Evolutionary conservation across 23 tunicate genomes (phyloP).

Genomic region (Styela clava): DNA sequence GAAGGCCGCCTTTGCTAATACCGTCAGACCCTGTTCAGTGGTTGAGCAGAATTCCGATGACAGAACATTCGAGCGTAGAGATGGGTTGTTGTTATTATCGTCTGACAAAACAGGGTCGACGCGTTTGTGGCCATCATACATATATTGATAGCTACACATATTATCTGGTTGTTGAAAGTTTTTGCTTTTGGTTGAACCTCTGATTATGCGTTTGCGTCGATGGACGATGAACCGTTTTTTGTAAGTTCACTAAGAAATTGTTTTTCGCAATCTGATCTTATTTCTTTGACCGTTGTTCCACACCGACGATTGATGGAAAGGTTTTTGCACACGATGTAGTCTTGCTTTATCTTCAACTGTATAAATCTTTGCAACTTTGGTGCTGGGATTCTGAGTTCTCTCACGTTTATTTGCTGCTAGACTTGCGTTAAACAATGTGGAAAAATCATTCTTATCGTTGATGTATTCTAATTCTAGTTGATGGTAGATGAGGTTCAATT

Average conservation of each 20-base stretch:
- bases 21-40: not conserved
- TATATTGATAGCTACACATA: not conserved
- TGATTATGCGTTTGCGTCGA: not conserved
- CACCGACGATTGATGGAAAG: not conserved
- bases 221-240: not conserved
- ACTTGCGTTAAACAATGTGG: too few relatives aligned
- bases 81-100: conserved; percentile 15
- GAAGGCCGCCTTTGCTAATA: not conserved
- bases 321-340: not conserved
- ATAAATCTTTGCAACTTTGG: too few relatives aligned
- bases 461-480: too few relatives aligned
- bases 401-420: too few relatives aligned
- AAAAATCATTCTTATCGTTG: too few relatives aligned
- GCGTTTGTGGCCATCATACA: not conserved
- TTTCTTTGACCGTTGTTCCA: not conserved
- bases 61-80: not conserved
- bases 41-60: not conserved
- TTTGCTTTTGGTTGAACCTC: not conserved
- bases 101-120: conserved; percentile 12
- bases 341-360: too few relatives aligned
- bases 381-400: too few relatives aligned
- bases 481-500: too few relatives aligned
- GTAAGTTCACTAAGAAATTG: not conserved
- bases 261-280: not conserved
- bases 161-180: not conserved